Percentiles rank a stretch among this genome's conserved stretches.
phyloP scores from a whole-genome alignment of 2,797 vertebrate genomes.

The Rhabdophis nuchalis region DNA sequence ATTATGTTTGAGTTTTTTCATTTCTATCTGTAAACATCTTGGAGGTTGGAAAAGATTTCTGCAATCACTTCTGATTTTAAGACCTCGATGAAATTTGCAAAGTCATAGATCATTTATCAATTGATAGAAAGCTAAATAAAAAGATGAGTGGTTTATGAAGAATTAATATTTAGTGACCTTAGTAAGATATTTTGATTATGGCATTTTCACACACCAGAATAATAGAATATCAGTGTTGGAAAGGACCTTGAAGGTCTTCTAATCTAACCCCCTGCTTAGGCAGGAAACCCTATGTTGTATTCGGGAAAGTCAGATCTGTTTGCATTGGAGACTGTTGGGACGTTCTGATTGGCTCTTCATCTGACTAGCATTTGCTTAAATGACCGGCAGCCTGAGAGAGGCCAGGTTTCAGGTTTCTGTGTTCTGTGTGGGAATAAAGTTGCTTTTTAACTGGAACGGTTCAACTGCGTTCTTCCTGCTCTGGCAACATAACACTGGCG shows the following conservation, averaged over 20 bases:
- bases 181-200: conserved; percentile 3
- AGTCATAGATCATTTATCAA: background rate
- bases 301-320: too few species aligned
- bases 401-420: too few species aligned
- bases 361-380: too few species aligned
- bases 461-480: too few species aligned
- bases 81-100: background rate
- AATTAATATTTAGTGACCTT: conserved; percentile 20
- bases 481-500: too few species aligned
- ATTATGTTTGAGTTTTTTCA: background rate
- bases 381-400: too few species aligned
- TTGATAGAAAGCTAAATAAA: background rate
- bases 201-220: background rate
- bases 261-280: background rate
- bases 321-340: too few species aligned
- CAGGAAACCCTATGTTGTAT: too few species aligned
- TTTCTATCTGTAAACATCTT: background rate
- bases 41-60: background rate
- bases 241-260: background rate
- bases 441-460: too few species aligned
- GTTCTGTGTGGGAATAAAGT: too few species aligned
- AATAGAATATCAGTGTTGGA: background rate
- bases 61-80: background rate
- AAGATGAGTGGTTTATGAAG: conserved; percentile 4
- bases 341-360: too few species aligned